Base-by-base conservation (phyloP, 2,888 invertebrate species). In the Pterostichus niger region DNA sequence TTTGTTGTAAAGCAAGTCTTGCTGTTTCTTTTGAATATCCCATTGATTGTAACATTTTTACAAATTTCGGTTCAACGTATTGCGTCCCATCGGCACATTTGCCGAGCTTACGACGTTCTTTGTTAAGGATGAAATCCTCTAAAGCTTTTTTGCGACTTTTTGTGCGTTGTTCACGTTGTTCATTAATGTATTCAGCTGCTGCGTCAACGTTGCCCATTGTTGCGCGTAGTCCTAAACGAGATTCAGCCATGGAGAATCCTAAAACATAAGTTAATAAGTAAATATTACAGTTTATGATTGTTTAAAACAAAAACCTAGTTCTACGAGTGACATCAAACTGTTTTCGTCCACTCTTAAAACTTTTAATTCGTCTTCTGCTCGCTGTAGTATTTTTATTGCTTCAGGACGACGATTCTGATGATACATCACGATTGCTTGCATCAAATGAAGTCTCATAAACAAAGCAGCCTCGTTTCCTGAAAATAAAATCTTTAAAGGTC, bases 371-470 rank as follows among this genome's bases (percentile, higher is more conserved):
- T 86, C 85, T 86, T 95, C 93, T 0, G 94, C 95, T 84, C 91
- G 90, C 31, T 91, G 91, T 0, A 97, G 90, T 52, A 95, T 89
- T 0, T 88, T 87, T 61, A 90, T 90, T 0, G 96, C 94, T 82
- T 94, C 93, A 0, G 90, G 89, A 0, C 94, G 90, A 83, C 92
- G 92, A 88, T 96, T 95, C 89, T 95, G 94, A 88, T 96, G 96
- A 87, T 94, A 97, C 0, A 94, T 91, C 31, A 96, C 93, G 81
- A 97, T 94, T 6, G 95, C 96, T 90, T 97, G 96, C 76, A 97
- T 91, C 76, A 97, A 89, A 89, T 96, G 95, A 15, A 97, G 90
- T 0, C 96, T 92, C 93, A 96, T 93, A 84, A 96, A 92, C 10
- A 97, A 89, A 0, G 94, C 95, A 3, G 94, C 92, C 88, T 96